Conservation (phyloP, 2,797 vertebrate species). For the Ctenosaura bakeri region DNA sequence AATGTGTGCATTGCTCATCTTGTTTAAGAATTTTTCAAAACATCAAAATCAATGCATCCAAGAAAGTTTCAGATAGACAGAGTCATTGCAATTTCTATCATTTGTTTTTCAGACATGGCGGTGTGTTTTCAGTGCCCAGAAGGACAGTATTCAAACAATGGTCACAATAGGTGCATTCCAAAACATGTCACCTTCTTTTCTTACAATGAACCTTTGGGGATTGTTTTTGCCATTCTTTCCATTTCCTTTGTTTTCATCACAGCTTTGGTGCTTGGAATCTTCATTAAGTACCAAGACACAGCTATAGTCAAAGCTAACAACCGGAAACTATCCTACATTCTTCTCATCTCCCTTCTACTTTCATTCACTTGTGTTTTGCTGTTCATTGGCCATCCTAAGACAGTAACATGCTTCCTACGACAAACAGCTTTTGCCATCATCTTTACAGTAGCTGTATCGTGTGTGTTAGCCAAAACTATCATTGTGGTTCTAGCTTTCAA, state of each 20-base stretch:
- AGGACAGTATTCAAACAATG: background rate
- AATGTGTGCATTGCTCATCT: no score
- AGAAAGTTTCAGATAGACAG: no score
- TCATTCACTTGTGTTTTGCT: background rate
- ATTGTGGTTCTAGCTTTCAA: no score
- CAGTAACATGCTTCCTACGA: no score
- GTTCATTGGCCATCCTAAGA: no score
- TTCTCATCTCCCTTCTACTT: background rate
- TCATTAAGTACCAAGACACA: background rate
- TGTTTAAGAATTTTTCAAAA: no score
- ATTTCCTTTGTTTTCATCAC: background rate
- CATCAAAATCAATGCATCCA: no score
- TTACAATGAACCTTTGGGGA: background rate
- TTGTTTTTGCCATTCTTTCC: background rate
- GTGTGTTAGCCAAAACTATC: no score
- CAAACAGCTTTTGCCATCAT: no score
- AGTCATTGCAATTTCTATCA: no score
- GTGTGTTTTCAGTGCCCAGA: background rate
- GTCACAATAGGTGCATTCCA: background rate
- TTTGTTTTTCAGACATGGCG: constrained; percentile 1
- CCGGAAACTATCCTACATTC: background rate
- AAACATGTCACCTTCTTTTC: background rate
- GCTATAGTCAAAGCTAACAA: constrained; percentile 21
- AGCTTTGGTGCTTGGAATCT: background rate
- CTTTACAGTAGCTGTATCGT: no score